These are phyloP conservation scores for Gymnocypris eckloni DNA, from an alignment of 2,797 vertebrate species.

Conservation along the genomic window DNA sequence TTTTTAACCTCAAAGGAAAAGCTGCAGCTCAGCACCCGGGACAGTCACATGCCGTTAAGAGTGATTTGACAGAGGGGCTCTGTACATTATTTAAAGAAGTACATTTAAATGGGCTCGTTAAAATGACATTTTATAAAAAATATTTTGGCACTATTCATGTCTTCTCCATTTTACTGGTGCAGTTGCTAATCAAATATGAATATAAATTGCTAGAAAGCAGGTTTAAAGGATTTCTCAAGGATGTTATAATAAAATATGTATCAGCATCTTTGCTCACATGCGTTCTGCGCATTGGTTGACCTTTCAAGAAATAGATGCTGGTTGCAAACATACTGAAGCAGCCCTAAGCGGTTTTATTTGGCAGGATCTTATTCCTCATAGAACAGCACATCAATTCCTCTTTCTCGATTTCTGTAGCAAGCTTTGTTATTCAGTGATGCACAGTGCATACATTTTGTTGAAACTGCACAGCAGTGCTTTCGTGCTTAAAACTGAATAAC, in stretches of 20 bases:
- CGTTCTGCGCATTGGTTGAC: slow-evolving; percentile 52
- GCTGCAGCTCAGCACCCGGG: not conserved
- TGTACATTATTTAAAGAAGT: not conserved
- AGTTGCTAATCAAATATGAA: not conserved
- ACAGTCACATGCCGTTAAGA: slow-evolving; percentile 8
- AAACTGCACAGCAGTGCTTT: not conserved
- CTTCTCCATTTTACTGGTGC: not conserved
- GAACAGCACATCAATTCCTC: slow-evolving; percentile 32
- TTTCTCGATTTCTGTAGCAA: slow-evolving; percentile 34
- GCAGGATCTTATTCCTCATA: slow-evolving; percentile 41
- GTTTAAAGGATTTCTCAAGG: slow-evolving; percentile 39
- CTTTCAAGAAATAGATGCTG: slow-evolving; percentile 54
- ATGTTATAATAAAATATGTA: slow-evolving; percentile 45
- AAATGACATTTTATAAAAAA: too few species aligned
- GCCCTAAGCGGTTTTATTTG: slow-evolving; percentile 53
- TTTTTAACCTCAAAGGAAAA: slow-evolving; percentile 19
- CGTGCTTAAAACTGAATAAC: not conserved
- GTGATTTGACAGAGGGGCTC: not conserved
- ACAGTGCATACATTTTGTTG: slow-evolving; percentile 12
- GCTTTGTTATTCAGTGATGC: slow-evolving; percentile 37
- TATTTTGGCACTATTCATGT: not conserved
- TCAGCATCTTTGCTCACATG: slow-evolving; percentile 43
- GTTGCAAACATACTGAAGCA: slow-evolving; percentile 52
- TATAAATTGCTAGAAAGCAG: slow-evolving; percentile 20
- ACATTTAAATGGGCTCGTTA: not conserved